Evolutionary conservation across 1,140 invertebrate species (phyloP), one percentile per base, ranked within the genome.

Genomic region (Aporrectodea caliginosa): DNA sequence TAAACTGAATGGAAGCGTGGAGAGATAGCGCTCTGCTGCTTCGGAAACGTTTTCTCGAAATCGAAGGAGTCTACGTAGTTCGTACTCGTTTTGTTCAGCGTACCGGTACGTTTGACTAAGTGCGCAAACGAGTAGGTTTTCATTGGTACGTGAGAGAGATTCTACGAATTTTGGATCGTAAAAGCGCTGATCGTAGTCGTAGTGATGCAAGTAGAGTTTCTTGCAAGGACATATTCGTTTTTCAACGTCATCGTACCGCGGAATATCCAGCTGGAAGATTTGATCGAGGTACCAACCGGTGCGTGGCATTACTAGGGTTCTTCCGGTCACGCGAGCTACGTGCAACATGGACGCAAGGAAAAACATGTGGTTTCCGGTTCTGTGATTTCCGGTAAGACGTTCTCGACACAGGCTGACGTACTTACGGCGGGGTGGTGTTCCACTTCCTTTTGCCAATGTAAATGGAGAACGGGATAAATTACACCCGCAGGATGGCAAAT

Each of bases 331-430:
- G 27, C 29, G 16, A 1, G 75, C 16, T 22, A 76, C 33, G 29
- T 68, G 27, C 1, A 76, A n/a, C 29, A 76, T 31, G 27, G 75
- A 32, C 2, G 75, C 33, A n/a, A 76, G 43, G n/a, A 76, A 35
- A 35, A 76, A 76, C 12, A 76, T 31, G 35, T 76, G 75, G 33
- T 76, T 76, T 22, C 75, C 75, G 1, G 75, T 68, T n/a, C 75
- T 22, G 35, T 76, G 75, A 27, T 76, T 68, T 30, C 75, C 75
- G 14, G 29, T 0, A 12, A 76, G 43, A 6, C 34, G 33, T 58
- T 22, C 43, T 16, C 27, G 29, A 35, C 75, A 76, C n/a, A 76
- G 43, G 2, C 32, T 76, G 16, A 76, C 35, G 35, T 76, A 76
- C n/a, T n/a, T n/a, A n/a, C n/a, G n/a, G n/a, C n/a, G n/a, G n/a